Evolutionary conservation across 2,888 invertebrate genomes (phyloP).

Genomic region (Emmelina monodactyla): DNA sequence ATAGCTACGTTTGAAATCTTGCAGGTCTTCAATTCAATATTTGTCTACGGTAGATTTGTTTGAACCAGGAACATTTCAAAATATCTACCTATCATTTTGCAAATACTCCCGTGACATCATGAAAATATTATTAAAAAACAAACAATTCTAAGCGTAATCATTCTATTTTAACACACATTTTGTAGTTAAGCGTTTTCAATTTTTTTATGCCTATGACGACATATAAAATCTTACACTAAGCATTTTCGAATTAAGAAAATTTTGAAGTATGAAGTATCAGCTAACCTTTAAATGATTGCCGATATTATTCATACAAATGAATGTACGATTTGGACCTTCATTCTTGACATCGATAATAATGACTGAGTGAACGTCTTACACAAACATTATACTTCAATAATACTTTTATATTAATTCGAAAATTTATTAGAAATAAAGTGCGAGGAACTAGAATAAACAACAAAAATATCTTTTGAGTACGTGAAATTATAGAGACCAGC

Average conservation of each 20-base stretch:
- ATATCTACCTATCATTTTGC: neutral
- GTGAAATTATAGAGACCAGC: slow-evolving; percentile 58
- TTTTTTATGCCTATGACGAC: slow-evolving; percentile 35
- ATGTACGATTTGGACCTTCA: slow-evolving; percentile 51
- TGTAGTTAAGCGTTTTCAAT: slow-evolving; percentile 50
- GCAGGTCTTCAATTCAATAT: neutral
- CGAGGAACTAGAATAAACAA: slow-evolving; percentile 30
- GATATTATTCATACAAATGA: slow-evolving; percentile 29
- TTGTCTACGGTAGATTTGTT: neutral
- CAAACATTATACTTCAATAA: slow-evolving; percentile 28
- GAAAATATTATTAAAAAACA: slow-evolving; percentile 26
- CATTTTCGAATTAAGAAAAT: slow-evolving; percentile 33
- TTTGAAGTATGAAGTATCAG: slow-evolving; percentile 22
- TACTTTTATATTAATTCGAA: slow-evolving; percentile 24
- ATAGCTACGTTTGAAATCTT: neutral
- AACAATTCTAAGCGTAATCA: slow-evolving; percentile 59
- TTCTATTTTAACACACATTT: slow-evolving; percentile 56
- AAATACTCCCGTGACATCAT: slow-evolving; percentile 7
- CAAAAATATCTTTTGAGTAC: slow-evolving; percentile 54
- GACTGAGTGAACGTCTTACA: slow-evolving; percentile 29
- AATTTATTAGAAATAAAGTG: slow-evolving; percentile 28
- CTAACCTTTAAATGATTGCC: neutral
- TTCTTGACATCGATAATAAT: slow-evolving; percentile 35
- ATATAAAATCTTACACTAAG: slow-evolving; percentile 27
- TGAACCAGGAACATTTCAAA: slow-evolving; percentile 1